Evolutionary conservation across 2,113 vertebrate genomes (phyloP).

Genomic region (Stomatorhinus ivindoensis): DNA sequence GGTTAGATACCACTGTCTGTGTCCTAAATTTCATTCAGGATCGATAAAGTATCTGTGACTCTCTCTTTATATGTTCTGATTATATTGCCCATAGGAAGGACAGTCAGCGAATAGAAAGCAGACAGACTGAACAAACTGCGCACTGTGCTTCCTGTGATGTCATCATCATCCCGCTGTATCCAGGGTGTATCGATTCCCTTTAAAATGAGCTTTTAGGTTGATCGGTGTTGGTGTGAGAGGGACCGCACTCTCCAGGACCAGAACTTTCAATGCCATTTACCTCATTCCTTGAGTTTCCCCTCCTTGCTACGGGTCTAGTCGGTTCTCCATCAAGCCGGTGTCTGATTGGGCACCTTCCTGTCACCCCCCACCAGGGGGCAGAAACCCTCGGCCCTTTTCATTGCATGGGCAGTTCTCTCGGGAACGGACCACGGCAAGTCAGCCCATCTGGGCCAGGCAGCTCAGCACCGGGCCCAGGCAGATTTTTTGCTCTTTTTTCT

Average conservation of each 20-base stretch:
- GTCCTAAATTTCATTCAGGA: neutral
- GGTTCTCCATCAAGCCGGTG: neutral
- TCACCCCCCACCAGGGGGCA: neutral
- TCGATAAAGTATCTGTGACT: neutral
- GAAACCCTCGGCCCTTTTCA: neutral
- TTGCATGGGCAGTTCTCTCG: neutral
- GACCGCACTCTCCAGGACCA: neutral
- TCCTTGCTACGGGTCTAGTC: neutral
- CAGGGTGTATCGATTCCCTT: neutral
- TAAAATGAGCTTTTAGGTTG: neutral
- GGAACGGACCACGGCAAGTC: neutral
- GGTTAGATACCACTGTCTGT: neutral
- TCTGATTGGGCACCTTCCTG: neutral
- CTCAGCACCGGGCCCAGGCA: neutral
- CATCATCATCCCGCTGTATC: neutral
- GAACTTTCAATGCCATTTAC: neutral
- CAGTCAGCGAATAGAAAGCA: neutral
- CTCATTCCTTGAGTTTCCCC: neutral
- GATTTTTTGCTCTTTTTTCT: neutral
- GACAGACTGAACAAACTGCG: neutral
- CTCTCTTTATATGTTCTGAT: neutral
- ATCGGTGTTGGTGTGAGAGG: neutral
- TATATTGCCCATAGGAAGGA: neutral
- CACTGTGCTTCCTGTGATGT: neutral
- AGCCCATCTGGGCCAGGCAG: neutral